Evolutionary conservation across 2,888 invertebrate genomes (phyloP).

Genomic region (Trachelus iudaicus): DNA sequence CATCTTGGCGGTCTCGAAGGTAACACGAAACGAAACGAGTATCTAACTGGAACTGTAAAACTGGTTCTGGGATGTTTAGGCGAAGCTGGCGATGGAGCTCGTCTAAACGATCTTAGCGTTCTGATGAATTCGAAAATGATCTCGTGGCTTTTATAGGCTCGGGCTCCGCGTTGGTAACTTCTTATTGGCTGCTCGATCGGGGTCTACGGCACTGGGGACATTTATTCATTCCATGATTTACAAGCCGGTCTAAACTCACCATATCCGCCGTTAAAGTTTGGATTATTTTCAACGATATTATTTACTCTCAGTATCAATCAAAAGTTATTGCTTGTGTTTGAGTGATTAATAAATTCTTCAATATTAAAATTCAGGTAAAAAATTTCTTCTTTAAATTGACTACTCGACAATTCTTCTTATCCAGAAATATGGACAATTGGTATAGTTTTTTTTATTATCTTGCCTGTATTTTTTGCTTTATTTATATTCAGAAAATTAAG

Average conservation of each 20-base stretch:
- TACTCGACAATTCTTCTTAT: not conserved
- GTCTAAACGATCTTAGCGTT: slow-evolving; percentile 46
- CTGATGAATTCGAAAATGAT: slow-evolving; percentile 28
- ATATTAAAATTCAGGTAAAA: not conserved
- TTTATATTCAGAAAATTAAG: not conserved
- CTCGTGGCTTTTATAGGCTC: slow-evolving; percentile 45
- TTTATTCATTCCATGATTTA: not conserved
- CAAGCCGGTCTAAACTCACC: not conserved
- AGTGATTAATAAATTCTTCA: not conserved
- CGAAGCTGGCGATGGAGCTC: slow-evolving; percentile 50
- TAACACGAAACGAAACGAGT: not conserved
- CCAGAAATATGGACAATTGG: not conserved
- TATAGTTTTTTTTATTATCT: not conserved
- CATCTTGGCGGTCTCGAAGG: not conserved
- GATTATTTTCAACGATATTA: not conserved
- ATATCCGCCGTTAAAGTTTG: not conserved
- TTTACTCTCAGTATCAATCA: not conserved
- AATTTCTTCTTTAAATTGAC: not conserved
- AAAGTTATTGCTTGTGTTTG: not conserved
- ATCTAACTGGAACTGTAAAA: not conserved
- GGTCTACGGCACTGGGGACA: not conserved
- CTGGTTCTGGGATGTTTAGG: slow-evolving; percentile 27
- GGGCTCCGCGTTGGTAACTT: slow-evolving; percentile 3
- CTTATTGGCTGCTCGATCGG: not conserved
- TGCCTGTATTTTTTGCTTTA: not conserved